Base-by-base conservation (phyloP, 2,797 vertebrate genomes). In the Acanthiza pusilla region DNA sequence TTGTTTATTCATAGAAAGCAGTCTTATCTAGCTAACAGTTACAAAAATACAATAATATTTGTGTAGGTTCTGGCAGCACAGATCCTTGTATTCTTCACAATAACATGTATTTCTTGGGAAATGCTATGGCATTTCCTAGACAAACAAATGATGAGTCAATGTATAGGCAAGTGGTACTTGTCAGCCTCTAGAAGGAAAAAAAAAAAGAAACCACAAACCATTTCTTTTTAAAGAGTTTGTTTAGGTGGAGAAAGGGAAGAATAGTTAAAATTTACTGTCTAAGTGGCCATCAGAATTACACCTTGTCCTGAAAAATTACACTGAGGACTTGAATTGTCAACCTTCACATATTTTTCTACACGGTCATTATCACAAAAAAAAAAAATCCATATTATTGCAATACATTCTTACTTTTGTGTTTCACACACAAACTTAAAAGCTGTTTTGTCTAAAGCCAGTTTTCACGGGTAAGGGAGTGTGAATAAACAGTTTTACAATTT, bases 201-300 rank as follows among this genome's bases (percentile, higher is more conserved):
- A 55, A 73, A 70, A 77, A 47, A 29, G 2, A 53, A 18, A 15
- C 4, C 4, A 22, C 10, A 17, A 63, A 5, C 7, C 3, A 40
- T 50, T 91, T 91, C 34, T 71, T 89, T 91, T 78, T 29, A 42
- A 65, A 55, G 42, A 55, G 30, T 34, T 81, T 85, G 21, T 73
- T 94, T 87, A 89, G 75, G 27, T 55, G 27, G 71, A 87, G 78
- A 75, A 87, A 89, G 34, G 32, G 45, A 38, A 88, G 55, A 74
- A 62, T 3, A 67, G 50, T 57, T 57, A 53, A 43, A 34, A 10
- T 77, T 86, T 63, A 21, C 45, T 30, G n/a, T 58, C 50, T 61
- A 84, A 81, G 22, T 22, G 40, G 40, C 38, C 47, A 38, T 23
- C 47, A 58, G 36, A 83, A 88, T 76, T 62, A 43, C 29, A 43